Percentiles rank a stretch among this genome's conserved stretches.
Conservation (phyloP, 2,888 invertebrate species). For the Drosophila prolongata region DNA sequence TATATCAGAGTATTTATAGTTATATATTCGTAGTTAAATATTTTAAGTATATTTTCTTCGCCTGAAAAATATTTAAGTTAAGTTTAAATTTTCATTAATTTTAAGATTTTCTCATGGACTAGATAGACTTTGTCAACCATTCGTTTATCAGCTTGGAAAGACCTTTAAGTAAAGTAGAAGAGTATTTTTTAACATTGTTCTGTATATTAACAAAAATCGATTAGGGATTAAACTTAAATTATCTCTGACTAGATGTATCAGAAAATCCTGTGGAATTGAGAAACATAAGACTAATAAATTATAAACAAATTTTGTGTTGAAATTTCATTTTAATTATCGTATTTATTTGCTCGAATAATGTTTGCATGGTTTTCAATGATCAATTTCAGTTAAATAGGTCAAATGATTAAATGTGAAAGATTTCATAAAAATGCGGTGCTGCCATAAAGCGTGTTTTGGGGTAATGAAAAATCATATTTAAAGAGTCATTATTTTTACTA, state of each 20-base stretch:
- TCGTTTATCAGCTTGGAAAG: conserved; percentile 23
- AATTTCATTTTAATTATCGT: conserved; percentile 44
- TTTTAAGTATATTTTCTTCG: conserved; percentile 28
- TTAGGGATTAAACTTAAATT: background rate
- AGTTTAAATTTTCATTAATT: conserved; percentile 19
- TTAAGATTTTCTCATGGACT: conserved; percentile 28
- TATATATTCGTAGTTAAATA: conserved; percentile 46
- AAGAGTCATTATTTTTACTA: conserved; percentile 53
- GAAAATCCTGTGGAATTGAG: conserved; percentile 20
- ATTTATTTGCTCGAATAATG: conserved; percentile 49
- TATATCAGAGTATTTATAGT: conserved; percentile 43
- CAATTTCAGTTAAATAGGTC: conserved; percentile 50
- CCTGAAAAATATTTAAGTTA: conserved; percentile 19
- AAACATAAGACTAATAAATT: conserved; percentile 37
- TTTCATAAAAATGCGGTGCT: conserved; percentile 60
- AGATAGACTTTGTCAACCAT: conserved; percentile 27
- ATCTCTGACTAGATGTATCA: background rate
- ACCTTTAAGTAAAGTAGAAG: conserved; percentile 4
- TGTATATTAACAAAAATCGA: background rate
- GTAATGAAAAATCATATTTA: conserved; percentile 38
- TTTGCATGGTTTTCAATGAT: conserved; percentile 46
- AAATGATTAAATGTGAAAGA: conserved; percentile 30
- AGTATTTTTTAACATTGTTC: conserved; percentile 1
- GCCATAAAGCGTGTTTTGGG: conserved; percentile 12
- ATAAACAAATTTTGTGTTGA: conserved; percentile 48